Percentiles rank a stretch among this genome's conserved stretches.
Conservation (phyloP, 1,140 invertebrate species). For the Cotesia vestalis region DNA sequence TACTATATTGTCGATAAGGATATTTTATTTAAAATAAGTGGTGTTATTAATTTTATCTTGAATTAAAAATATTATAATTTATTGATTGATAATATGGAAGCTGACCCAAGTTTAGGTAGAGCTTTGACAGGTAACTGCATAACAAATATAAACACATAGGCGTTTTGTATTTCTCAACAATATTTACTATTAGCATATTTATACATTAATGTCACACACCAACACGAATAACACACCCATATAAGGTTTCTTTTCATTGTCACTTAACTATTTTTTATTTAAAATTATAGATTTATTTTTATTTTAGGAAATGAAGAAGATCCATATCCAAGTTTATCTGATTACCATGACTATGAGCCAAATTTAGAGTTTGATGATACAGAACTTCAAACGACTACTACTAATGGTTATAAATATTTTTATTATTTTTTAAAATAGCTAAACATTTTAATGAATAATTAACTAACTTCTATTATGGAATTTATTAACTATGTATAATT, state of each 20-base stretch:
- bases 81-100: slow-evolving; percentile 38
- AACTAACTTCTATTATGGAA: not conserved
- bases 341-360: slow-evolving; percentile 92
- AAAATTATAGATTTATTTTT: slow-evolving; percentile 24
- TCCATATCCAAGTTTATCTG: slow-evolving; percentile 87
- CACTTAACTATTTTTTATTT: slow-evolving; percentile 20
- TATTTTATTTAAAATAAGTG: slow-evolving; percentile 1
- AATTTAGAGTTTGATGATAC: slow-evolving; percentile 96
- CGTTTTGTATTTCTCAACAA: slow-evolving; percentile 15
- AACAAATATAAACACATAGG: slow-evolving; percentile 18
- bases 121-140: slow-evolving; percentile 43
- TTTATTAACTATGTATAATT: slow-evolving; percentile 3
- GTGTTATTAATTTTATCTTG: slow-evolving; percentile 16
- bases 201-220: slow-evolving; percentile 4
- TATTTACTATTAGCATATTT: slow-evolving; percentile 27
- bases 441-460: too few species aligned
- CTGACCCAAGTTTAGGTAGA: slow-evolving; percentile 45
- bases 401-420: slow-evolving; percentile 53
- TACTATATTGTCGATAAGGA: slow-evolving; percentile 30
- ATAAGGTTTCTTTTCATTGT: slow-evolving; percentile 1
- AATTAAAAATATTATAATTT: not conserved
- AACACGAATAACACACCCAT: slow-evolving; percentile 17
- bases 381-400: slow-evolving; percentile 73
- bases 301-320: slow-evolving; percentile 74
- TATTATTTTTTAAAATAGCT: not conserved